Evolutionary conservation across 2,113 vertebrate species (phyloP).

Genomic region (Nesoenas mayeri): DNA sequence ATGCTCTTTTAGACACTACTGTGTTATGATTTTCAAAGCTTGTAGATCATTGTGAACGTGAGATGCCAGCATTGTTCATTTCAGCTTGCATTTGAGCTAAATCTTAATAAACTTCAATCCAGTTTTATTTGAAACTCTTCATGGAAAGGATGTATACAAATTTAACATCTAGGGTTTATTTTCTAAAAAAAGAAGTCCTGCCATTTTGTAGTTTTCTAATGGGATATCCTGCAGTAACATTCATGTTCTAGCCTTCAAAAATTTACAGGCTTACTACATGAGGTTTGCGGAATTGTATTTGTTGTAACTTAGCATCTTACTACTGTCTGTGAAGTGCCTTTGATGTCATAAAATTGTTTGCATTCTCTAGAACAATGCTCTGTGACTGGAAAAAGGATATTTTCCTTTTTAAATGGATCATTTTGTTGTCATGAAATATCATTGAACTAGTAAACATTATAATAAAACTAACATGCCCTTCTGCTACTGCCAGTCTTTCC

Average conservation of each 20-base stretch:
- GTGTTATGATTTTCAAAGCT: not conserved
- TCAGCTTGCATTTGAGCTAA: not conserved
- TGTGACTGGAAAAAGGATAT: not conserved
- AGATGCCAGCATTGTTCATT: not conserved
- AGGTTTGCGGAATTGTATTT: not conserved
- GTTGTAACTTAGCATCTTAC: not conserved
- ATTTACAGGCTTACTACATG: not conserved
- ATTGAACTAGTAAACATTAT: not conserved
- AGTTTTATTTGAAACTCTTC: not conserved
- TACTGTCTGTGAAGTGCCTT: not conserved
- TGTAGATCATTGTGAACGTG: not conserved
- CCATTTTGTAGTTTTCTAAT: not conserved
- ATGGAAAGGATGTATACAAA: not conserved
- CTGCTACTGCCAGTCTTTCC: conserved; percentile 8
- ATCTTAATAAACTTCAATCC: not conserved
- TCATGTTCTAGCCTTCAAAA: not conserved
- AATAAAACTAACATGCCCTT: not conserved
- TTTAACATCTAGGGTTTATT: rapidly evolving
- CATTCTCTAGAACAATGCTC: not conserved
- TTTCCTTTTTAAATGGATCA: not conserved
- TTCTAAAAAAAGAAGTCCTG: no score
- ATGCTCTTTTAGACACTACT: not conserved
- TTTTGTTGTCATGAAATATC: not conserved
- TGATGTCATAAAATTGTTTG: not conserved
- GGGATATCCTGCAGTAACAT: not conserved